Base-by-base conservation (phyloP, 2,113 vertebrate species). In the Lepisosteus oculatus region DNA sequence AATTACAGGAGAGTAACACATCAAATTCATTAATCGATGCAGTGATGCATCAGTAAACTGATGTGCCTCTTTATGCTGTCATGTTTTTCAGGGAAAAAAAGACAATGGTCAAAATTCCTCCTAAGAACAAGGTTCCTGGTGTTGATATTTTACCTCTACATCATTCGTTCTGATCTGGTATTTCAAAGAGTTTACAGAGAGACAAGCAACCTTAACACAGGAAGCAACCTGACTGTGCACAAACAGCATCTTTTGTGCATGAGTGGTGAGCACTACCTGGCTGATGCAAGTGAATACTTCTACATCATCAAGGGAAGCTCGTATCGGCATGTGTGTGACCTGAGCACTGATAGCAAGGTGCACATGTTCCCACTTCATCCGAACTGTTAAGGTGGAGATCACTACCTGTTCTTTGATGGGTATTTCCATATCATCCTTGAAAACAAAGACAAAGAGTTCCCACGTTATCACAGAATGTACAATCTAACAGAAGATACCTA, bases 271-370 rank as follows among this genome's bases (percentile, higher is more conserved):
- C 70, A 72, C 66, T 76, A 76, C 43, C 71, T 76, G 12, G 73
- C 72, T 17, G 11, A 65, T 15, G 2, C 54, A 0, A 11, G 44
- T 43, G 29, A 6, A 3, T 13, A n/a, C 11, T 63, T 55, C 9
- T 43, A 71, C 14, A 71, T 75, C 69, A 73, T 73, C 29, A 71
- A 71, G 13, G 43, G 70, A 9, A 62, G 56, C 12, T 59, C 55
- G 4, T 76, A 61, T 56, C 65, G 45, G 2, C 4, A 62, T n/a
- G 43, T 67, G 3, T 3, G 51, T 66, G 63, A 76, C 4, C 65
- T 76, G 43, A 59, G 6, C 6, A 12, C 43, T 0, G 66, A 29
- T 12, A 9, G 61, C 13, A 61, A 17, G 0, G 11, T 14, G 2
- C 11, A 29, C 13, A 15, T 62, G 1, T 47, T 44, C 4, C 8